Evolutionary conservation across 1,140 invertebrate species (phyloP), one percentile per base, ranked within the genome.

Genomic region (Lerema accius): DNA sequence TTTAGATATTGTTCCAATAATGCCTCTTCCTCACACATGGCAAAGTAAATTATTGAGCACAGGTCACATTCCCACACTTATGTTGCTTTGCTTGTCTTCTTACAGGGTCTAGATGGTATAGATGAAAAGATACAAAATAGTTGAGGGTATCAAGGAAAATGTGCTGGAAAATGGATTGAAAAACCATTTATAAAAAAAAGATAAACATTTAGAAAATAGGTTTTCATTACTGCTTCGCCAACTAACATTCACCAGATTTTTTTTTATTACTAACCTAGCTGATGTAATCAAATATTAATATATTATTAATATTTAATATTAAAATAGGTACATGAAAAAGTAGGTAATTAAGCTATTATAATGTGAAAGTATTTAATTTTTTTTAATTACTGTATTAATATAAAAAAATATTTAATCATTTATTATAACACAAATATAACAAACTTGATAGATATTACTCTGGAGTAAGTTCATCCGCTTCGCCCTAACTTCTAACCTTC

Each of bases 401-500:
- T 45, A 16, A 37, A 4, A 39, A 9, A 7, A 4, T 4, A 1
- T 72, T 28, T 74, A 66, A 75, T 69, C 73, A 65, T 68, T 73
- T 66, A n/a, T 63, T 28, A 58, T 37, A 28, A 37, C 53, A 45
- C 53, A 43, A 56, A 56, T 43, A 56, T 56, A 56, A 56, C 53
- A 43, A 26, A 11, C 51, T 56, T 45, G 40, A 45, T 56, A 32
- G 9, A 32, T 66, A 60, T 56, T 19, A n/a, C 3, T 56, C 26
- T 56, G 53, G 39, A 56, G 11, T 56, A 78, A 82, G 86, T 77
- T 90, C 87, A 90, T 90, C 76, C 77, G 87, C 87, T 90, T 90
- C 80, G 87, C 86, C 84, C 84, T 90, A 90, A 90, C 87, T 86
- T 72, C 77, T 89, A 89, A 88, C 87, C 81, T 78, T 61, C 48